A percentile compares a stretch with the other conserved stretches of the same genome.
Evolutionary conservation across 2,113 vertebrate genomes (phyloP).

Genomic region (Mugil cephalus): DNA sequence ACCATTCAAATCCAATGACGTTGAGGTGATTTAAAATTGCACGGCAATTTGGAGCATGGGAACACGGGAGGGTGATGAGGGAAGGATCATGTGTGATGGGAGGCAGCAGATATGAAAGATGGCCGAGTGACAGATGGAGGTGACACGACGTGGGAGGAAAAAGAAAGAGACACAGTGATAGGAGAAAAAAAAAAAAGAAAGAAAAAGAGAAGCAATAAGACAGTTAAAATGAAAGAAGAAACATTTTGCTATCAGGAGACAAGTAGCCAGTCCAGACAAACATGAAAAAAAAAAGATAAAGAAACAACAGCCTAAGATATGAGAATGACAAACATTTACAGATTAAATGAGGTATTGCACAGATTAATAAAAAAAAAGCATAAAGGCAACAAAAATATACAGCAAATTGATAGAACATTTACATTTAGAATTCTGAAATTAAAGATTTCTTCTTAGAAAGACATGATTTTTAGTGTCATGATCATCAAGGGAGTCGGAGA

Average conservation of each 20-base stretch:
- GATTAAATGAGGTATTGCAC: constrained; percentile 99
- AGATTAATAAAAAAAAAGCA: constrained; percentile 92
- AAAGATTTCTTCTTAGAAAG: constrained; percentile 87
- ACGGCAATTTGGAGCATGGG: constrained; percentile 73
- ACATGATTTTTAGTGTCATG: constrained; percentile 91
- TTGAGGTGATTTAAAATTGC: constrained; percentile 89
- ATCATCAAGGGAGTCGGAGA: constrained; percentile 73
- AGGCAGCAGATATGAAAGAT: constrained; percentile 32
- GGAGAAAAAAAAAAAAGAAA: background rate
- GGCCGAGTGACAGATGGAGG: constrained; percentile 46
- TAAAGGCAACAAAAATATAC: constrained; percentile 98
- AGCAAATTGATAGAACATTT: constrained; percentile 96
- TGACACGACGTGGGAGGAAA: constrained; percentile 33
- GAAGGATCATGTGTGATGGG: constrained; percentile 27
- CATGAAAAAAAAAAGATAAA: background rate
- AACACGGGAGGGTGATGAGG: constrained; percentile 57
- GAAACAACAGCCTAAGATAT: constrained; percentile 69
- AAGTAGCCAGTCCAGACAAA: constrained; percentile 18
- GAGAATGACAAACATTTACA: constrained; percentile 91
- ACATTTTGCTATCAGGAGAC: constrained; percentile 25
- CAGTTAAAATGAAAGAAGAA: constrained; percentile 41
- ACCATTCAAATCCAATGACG: constrained; percentile 83
- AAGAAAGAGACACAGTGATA: background rate
- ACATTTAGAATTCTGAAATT: constrained; percentile 92
- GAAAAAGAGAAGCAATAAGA: no score